Percentiles rank a stretch among this genome's conserved stretches.
Conservation (phyloP, 1,140 invertebrate species). For the Anthonomus grandis region DNA sequence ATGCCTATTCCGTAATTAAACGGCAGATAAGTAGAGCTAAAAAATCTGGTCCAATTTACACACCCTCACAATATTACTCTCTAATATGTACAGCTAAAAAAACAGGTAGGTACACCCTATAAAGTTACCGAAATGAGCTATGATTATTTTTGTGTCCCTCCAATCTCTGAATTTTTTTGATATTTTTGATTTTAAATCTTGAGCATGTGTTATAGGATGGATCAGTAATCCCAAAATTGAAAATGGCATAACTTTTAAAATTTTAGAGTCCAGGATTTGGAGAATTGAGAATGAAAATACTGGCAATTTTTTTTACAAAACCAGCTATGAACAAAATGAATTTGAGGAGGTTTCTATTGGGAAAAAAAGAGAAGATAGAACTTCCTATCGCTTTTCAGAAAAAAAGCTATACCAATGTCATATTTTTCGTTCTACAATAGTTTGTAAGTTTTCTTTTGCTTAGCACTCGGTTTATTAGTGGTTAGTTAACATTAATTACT, state of each 20-base stretch:
- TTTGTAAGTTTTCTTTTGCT: not conserved
- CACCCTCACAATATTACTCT: constrained; percentile 15
- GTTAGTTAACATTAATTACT: no score
- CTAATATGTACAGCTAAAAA: constrained; percentile 34
- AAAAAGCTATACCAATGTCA: not conserved
- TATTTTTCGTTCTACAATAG: not conserved
- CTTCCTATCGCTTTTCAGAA: not conserved
- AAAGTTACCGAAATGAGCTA: constrained; percentile 31
- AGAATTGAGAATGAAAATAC: not conserved
- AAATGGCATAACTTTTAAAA: not conserved
- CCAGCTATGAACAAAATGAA: not conserved
- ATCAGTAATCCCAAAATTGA: not conserved
- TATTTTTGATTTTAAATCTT: constrained; percentile 31
- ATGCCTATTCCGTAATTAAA: constrained; percentile 36
- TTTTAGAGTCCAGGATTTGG: not conserved
- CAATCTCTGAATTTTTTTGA: no score
- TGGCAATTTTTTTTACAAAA: not conserved
- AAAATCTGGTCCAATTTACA: constrained; percentile 21
- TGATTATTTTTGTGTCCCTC: no score
- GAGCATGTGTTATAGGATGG: not conserved
- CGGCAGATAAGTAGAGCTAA: constrained; percentile 14
- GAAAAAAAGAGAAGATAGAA: not conserved
- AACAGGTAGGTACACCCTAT: no score
- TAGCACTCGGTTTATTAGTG: no score
- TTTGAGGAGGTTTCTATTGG: not conserved